These are phyloP conservation scores for Rhinoderma darwinii DNA, from an alignment of 2,113 vertebrate species.

Conservation along the genomic window DNA sequence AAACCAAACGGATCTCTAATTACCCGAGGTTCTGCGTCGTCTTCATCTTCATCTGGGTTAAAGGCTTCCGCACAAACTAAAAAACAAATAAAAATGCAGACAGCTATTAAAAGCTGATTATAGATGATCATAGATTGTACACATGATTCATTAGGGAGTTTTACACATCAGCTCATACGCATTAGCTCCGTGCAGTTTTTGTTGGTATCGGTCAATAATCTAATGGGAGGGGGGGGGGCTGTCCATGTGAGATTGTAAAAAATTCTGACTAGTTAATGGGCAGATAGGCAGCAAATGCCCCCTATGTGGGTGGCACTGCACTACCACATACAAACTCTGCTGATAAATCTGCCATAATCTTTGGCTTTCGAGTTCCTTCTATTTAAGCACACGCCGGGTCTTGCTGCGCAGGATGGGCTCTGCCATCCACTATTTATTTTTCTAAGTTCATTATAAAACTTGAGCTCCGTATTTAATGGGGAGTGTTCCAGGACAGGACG, in stretches of 20 bases:
- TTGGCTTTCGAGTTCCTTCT: background rate
- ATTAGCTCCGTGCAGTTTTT: background rate
- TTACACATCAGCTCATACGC: background rate
- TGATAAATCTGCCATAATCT: background rate
- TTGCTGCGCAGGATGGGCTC: background rate
- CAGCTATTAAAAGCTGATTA: background rate
- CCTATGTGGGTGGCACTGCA: background rate
- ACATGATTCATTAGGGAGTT: no score
- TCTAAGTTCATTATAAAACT: background rate
- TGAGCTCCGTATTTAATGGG: background rate
- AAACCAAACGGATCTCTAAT: slow-evolving; percentile 48
- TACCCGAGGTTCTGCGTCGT: slow-evolving; percentile 94
- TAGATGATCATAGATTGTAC: no score
- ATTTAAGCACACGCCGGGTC: background rate
- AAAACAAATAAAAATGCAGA: slow-evolving; percentile 4
- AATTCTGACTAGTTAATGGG: background rate
- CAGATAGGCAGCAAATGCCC: background rate
- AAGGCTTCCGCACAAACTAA: slow-evolving; percentile 95
- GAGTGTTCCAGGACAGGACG: background rate
- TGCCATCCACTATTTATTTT: background rate
- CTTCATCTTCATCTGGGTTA: slow-evolving; percentile 97
- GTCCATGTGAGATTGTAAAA: background rate
- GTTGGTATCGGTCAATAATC: background rate
- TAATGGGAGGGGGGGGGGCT: background rate
- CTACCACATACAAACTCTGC: background rate